phyloP scores from a whole-genome alignment of 2,888 invertebrate genomes.

The Biston stratarius region DNA sequence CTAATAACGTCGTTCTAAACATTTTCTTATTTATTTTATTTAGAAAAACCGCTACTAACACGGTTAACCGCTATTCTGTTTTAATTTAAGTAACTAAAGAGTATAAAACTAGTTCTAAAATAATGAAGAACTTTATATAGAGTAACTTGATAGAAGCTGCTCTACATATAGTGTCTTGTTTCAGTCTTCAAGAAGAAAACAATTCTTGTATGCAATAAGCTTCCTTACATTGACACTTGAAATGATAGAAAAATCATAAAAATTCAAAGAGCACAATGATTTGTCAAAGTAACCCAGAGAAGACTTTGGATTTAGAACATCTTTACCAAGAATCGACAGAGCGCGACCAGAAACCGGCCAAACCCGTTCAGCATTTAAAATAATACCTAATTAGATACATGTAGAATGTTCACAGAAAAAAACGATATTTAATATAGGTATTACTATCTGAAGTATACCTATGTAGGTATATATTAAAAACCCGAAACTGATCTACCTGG shows the following conservation, averaged over 20 bases:
- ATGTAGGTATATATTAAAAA: constrained; percentile 24
- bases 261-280: neutral
- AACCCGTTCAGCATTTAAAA: constrained; percentile 55
- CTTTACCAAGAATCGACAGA: constrained; percentile 23
- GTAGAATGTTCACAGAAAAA: constrained; percentile 49
- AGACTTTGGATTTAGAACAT: constrained; percentile 17
- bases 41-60: too few relatives aligned
- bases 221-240: too few relatives aligned
- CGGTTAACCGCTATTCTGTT: too few relatives aligned
- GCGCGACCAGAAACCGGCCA: constrained; percentile 50
- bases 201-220: too few relatives aligned
- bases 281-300: neutral
- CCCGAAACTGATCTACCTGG: constrained; percentile 50
- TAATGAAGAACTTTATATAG: too few relatives aligned
- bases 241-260: neutral
- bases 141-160: too few relatives aligned
- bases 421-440: constrained; percentile 29
- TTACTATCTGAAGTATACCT: neutral
- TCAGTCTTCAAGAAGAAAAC: too few relatives aligned
- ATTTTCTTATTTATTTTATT: too few relatives aligned
- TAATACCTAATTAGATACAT: constrained; percentile 51
- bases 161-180: too few relatives aligned
- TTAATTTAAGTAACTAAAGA: too few relatives aligned
- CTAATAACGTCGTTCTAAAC: too few relatives aligned
- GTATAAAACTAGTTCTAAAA: too few relatives aligned